Conservation (phyloP, 2,113 vertebrate species). For the Centrocercus urophasianus region DNA sequence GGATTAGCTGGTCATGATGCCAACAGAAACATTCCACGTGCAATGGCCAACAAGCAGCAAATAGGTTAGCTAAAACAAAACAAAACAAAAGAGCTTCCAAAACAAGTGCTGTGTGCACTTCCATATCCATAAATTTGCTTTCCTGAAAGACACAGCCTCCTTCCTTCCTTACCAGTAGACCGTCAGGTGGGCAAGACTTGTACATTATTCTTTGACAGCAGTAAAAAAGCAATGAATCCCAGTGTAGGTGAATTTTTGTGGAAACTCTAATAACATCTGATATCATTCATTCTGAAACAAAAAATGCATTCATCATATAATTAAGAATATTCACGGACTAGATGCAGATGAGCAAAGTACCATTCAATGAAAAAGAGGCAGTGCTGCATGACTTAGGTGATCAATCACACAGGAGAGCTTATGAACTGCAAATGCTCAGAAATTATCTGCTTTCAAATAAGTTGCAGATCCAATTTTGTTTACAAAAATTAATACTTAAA, state of each 20-base stretch:
- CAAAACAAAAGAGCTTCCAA: conserved; percentile 33
- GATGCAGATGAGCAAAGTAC: neutral
- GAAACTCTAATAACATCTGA: neutral
- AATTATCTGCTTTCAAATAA: neutral
- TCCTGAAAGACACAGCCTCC: neutral
- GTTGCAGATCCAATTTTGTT: neutral
- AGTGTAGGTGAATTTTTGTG: neutral
- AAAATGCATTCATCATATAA: neutral
- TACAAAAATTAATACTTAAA: neutral
- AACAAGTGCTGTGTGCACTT: neutral
- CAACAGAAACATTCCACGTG: neutral
- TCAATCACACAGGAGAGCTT: neutral
- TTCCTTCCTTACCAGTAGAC: neutral
- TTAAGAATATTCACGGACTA: conserved; percentile 1
- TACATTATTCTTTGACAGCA: neutral
- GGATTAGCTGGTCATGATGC: neutral
- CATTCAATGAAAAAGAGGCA: neutral
- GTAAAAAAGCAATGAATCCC: neutral
- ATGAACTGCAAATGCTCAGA: neutral
- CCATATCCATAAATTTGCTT: neutral
- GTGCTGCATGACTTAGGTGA: neutral
- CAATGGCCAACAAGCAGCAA: neutral
- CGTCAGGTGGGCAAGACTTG: neutral
- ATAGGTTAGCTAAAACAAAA: neutral
- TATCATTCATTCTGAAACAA: neutral